phyloP scores from a whole-genome alignment of 2,797 vertebrate species.

The Catharus ustulatus region DNA sequence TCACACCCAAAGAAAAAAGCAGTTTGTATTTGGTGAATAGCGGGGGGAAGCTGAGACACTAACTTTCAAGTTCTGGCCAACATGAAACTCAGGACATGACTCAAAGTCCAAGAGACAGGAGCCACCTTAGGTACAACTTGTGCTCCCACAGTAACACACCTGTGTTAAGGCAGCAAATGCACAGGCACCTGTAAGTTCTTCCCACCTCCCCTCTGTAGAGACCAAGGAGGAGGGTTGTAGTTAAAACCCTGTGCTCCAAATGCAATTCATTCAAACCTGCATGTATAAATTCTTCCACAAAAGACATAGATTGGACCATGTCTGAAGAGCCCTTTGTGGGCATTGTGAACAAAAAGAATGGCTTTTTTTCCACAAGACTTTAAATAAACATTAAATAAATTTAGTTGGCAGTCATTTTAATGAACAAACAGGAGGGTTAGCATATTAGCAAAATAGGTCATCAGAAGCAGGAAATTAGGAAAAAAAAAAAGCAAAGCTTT shows the following conservation, averaged over 20 bases:
- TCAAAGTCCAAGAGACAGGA: neutral
- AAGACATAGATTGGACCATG: neutral
- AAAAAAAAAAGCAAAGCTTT: neutral
- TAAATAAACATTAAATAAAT: neutral
- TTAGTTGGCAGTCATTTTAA: neutral
- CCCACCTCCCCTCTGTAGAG: fast-evolving
- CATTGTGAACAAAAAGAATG: neutral
- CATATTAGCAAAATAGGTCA: conserved; percentile 33
- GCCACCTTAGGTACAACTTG: neutral
- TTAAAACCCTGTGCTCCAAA: neutral
- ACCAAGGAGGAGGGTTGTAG: neutral
- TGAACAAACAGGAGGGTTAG: neutral
- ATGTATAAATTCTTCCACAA: neutral
- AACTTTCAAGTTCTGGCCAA: neutral
- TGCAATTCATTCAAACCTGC: neutral
- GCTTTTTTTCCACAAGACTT: neutral
- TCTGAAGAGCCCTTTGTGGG: neutral
- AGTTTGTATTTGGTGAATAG: neutral
- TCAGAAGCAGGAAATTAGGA: neutral
- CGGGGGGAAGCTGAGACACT: fast-evolving
- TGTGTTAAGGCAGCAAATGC: neutral
- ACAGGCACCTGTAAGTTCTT: neutral
- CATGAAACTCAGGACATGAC: neutral
- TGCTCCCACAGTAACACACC: neutral
- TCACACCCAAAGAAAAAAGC: neutral